phyloP scores from a whole-genome alignment of 1,140 invertebrate genomes.

The Sitophilus oryzae region DNA sequence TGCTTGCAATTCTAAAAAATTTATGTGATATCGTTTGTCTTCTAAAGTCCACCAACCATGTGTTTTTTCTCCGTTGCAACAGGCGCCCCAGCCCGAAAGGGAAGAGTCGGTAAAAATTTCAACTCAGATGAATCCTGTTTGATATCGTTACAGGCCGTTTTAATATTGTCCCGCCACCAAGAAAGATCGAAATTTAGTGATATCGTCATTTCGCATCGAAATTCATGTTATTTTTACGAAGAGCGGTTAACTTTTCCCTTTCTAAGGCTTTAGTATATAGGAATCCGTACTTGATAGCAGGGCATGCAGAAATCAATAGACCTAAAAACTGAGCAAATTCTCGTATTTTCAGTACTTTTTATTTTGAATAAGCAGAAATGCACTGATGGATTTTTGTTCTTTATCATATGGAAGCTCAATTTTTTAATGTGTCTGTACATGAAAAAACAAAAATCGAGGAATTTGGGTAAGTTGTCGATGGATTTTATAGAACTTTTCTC shows the following conservation, averaged over 20 bases:
- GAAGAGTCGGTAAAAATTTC: slow-evolving; percentile 5
- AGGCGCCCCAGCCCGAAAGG: not conserved
- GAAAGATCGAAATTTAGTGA: not conserved
- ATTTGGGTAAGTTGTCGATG: not conserved
- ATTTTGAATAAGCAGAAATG: too few species aligned
- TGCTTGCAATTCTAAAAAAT: slow-evolving; percentile 10
- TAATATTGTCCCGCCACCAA: not conserved
- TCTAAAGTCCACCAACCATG: not conserved
- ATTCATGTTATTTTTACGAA: not conserved
- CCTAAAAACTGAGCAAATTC: not conserved
- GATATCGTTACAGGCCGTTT: not conserved
- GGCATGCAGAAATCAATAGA: not conserved
- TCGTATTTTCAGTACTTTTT: too few species aligned
- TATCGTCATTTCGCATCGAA: not conserved
- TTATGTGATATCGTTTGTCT: slow-evolving; percentile 6
- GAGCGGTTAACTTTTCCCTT: not conserved
- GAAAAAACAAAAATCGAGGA: too few species aligned
- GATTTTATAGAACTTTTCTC: not conserved
- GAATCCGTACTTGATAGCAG: slow-evolving; percentile 2
- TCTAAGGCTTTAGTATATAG: slow-evolving; percentile 7
- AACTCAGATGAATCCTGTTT: not conserved
- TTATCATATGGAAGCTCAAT: too few species aligned
- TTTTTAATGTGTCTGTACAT: too few species aligned
- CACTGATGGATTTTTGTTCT: too few species aligned
- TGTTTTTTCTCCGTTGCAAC: not conserved